These are phyloP conservation scores for Axea sp. DNA, from an alignment of 2,888 invertebrate genomes.

Conservation along the genomic window DNA sequence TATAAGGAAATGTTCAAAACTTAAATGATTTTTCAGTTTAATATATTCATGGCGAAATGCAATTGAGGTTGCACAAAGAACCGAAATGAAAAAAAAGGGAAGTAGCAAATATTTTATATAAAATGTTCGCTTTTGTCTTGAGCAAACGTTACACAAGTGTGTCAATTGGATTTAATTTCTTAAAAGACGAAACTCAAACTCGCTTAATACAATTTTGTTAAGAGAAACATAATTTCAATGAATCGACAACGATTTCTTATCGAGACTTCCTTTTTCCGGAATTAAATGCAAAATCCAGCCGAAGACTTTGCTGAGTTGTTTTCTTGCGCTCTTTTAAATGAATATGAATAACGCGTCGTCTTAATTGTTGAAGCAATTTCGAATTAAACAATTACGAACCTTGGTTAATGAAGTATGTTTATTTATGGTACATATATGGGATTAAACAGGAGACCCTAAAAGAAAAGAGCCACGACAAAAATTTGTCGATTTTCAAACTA, in stretches of 20 bases:
- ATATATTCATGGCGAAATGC: constrained; percentile 29
- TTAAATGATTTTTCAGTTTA: constrained; percentile 43
- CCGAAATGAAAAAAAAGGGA: constrained; percentile 13
- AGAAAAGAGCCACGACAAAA: too few species aligned
- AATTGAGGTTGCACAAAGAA: constrained; percentile 31
- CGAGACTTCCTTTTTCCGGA: too few species aligned
- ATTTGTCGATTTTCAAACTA: too few species aligned
- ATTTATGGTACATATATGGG: too few species aligned
- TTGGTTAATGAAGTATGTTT: too few species aligned
- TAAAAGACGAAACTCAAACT: constrained; percentile 21
- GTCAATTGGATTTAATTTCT: constrained; percentile 42
- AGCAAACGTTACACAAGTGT: constrained; percentile 39
- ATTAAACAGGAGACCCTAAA: too few species aligned
- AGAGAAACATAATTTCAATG: constrained; percentile 22
- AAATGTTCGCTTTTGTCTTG: constrained; percentile 16
- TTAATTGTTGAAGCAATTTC: too few species aligned
- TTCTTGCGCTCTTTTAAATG: too few species aligned
- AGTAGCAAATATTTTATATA: constrained; percentile 18
- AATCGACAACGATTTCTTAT: constrained; percentile 2
- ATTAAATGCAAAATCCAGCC: too few species aligned
- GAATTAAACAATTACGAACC: too few species aligned
- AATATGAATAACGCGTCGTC: too few species aligned
- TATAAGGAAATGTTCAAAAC: constrained; percentile 28
- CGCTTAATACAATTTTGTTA: constrained; percentile 32
- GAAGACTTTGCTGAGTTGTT: too few species aligned